Conservation (phyloP, 2,888 invertebrate genomes). For the Drosophila mayaguana region DNA sequence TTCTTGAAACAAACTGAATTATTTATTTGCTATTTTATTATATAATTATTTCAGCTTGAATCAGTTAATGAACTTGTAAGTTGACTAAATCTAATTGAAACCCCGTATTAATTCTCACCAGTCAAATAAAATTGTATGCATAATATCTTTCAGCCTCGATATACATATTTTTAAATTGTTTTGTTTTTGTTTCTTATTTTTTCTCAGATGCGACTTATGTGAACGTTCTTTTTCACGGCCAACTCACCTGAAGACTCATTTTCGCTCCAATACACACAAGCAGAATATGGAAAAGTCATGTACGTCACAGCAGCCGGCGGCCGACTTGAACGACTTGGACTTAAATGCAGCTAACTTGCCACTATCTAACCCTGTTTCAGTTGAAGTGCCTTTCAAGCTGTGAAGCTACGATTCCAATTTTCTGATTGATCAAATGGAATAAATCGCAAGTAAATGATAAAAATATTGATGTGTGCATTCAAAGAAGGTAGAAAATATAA, state of each 20-base stretch:
- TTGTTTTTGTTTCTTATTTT: too few species aligned
- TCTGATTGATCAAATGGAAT: background rate
- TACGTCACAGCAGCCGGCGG: background rate
- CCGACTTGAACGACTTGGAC: background rate
- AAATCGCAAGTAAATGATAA: background rate
- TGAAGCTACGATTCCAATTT: background rate
- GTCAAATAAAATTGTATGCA: background rate
- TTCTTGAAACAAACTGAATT: background rate
- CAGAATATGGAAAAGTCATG: constrained; percentile 71
- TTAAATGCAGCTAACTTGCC: constrained; percentile 1
- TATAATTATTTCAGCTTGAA: background rate
- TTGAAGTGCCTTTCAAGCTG: constrained; percentile 21
- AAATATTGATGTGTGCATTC: background rate
- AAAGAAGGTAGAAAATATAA: background rate
- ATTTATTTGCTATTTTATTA: background rate
- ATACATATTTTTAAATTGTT: background rate
- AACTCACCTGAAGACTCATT: constrained; percentile 83
- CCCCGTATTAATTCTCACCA: background rate
- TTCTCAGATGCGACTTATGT: constrained; percentile 74
- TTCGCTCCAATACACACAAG: constrained; percentile 82
- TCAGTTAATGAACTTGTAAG: constrained; percentile 4
- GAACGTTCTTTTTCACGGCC: constrained; percentile 83
- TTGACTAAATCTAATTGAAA: background rate
- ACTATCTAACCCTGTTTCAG: constrained; percentile 4
- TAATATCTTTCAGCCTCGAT: background rate